Conservation (phyloP, 2,797 vertebrate species). For the Morelia viridis region DNA sequence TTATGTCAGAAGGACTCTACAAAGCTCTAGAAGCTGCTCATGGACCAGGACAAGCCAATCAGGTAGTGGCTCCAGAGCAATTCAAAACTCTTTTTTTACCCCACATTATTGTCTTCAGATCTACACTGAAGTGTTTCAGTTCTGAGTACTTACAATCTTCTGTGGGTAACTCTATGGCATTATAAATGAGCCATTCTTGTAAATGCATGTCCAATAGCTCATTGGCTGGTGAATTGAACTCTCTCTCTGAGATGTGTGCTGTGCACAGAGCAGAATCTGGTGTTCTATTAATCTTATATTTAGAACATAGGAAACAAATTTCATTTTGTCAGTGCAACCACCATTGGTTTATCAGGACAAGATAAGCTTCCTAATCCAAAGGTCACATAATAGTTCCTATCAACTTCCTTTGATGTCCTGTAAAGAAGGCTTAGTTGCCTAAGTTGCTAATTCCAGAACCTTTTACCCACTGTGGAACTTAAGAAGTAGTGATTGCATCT, state of each 20-base stretch:
- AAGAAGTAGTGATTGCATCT: neutral
- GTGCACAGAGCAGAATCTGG: neutral
- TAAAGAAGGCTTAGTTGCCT: neutral
- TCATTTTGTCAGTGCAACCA: neutral
- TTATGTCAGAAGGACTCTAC: conserved; percentile 97
- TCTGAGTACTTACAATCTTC: neutral
- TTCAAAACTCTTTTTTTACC: rapidly evolving
- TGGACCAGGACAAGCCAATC: conserved; percentile 93
- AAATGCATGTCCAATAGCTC: neutral
- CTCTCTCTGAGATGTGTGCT: neutral
- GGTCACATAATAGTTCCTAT: neutral
- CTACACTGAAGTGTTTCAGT: neutral
- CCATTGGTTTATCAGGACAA: neutral
- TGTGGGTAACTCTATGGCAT: neutral
- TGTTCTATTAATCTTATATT: neutral
- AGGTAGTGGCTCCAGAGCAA: conserved; percentile 76
- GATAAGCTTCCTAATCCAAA: neutral
- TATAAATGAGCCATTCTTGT: neutral
- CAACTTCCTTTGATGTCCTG: neutral
- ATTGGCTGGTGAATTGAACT: neutral
- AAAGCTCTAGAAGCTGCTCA: conserved; percentile 93
- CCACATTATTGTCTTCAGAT: neutral
- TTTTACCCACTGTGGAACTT: neutral
- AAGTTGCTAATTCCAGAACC: neutral
- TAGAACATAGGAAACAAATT: neutral